These are phyloP conservation scores for Sylvia borin DNA, from an alignment of 2,797 vertebrate genomes.

Conservation along the genomic window DNA sequence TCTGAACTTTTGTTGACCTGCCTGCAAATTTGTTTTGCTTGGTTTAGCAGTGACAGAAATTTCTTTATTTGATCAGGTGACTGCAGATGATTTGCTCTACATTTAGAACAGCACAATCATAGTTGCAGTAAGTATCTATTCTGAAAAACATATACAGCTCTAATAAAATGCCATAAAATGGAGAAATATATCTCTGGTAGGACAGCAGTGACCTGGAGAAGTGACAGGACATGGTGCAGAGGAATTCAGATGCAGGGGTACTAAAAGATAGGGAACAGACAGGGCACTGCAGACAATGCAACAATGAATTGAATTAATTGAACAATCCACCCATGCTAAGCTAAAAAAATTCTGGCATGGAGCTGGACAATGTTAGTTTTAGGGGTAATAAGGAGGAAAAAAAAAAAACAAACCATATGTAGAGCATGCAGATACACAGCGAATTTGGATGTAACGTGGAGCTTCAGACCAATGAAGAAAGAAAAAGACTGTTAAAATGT, in stretches of 20 bases:
- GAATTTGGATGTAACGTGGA: neutral
- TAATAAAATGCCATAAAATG: neutral
- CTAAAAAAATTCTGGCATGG: neutral
- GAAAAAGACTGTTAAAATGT: neutral
- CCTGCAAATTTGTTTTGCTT: neutral
- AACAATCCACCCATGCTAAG: neutral
- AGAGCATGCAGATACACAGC: neutral
- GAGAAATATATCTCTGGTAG: neutral
- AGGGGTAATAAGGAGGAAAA: neutral
- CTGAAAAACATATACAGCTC: neutral
- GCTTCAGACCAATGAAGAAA: neutral
- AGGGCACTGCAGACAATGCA: neutral
- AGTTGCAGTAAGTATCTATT: neutral
- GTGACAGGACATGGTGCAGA: rapidly evolving
- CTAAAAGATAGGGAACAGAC: neutral
- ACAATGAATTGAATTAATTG: rapidly evolving
- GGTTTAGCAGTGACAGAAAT: neutral
- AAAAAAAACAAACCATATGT: neutral
- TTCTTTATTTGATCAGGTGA: neutral
- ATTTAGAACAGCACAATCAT: neutral
- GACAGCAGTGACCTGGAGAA: neutral
- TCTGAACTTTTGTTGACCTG: neutral
- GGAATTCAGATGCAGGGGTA: rapidly evolving
- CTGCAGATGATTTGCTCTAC: neutral
- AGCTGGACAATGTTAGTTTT: neutral